These are phyloP conservation scores for Coluber constrictor DNA, from an alignment of 2,797 vertebrate genomes.

Conservation along the genomic window DNA sequence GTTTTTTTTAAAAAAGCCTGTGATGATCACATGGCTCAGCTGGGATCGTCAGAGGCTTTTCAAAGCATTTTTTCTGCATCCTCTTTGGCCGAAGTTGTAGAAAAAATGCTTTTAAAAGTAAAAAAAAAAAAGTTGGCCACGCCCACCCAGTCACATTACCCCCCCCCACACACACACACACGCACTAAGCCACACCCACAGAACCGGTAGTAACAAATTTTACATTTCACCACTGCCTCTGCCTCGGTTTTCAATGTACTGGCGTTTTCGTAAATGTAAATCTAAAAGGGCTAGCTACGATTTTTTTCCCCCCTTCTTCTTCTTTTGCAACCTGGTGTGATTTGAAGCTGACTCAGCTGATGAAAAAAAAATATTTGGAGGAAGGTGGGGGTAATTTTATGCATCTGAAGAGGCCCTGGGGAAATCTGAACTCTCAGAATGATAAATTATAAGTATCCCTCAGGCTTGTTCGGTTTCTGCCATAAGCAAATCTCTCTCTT, in stretches of 20 bases:
- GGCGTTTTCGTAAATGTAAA: background rate
- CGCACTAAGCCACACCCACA: no score
- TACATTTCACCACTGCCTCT: background rate
- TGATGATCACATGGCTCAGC: no score
- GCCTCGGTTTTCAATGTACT: background rate
- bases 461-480: background rate
- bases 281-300: background rate
- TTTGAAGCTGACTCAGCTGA: background rate
- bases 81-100: no score
- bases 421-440: constrained; percentile 8
- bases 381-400: background rate
- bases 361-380: background rate
- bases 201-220: no score
- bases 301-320: background rate
- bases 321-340: background rate
- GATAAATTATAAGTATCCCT: constrained; percentile 10
- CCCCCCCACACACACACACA: no score
- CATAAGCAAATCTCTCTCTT: background rate
- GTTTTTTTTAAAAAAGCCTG: no score
- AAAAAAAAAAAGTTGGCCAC: no score
- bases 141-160: no score
- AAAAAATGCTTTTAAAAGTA: no score
- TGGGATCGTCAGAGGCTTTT: no score
- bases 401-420: background rate
- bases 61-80: no score